Evolutionary conservation across 92 coral and sea anemone species (phyloP).

Genomic region (Palythoa grandis): DNA sequence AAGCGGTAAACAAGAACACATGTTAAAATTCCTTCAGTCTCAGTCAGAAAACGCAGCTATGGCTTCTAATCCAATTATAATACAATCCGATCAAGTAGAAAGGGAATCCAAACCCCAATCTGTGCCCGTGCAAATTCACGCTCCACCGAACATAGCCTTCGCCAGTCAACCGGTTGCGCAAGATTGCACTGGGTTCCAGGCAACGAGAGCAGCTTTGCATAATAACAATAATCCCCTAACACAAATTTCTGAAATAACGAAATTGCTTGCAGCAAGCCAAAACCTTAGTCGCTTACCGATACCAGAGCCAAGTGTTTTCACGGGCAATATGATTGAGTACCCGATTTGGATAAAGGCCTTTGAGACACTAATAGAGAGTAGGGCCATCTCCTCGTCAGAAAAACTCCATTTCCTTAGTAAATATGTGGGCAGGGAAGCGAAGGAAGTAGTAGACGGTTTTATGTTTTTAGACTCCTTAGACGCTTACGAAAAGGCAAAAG

Average conservation of each 20-base stretch:
- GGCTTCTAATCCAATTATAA: not conserved
- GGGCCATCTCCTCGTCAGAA: slow-evolving; percentile 52
- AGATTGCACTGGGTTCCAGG: too few species aligned
- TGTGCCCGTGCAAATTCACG: too few species aligned
- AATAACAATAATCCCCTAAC: not conserved
- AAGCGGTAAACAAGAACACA: not conserved
- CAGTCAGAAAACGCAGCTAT: not conserved
- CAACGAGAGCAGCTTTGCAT: too few species aligned
- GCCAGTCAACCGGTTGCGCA: too few species aligned
- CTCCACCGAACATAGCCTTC: too few species aligned
- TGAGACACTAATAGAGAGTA: slow-evolving; percentile 56
- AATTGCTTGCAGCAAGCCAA: slow-evolving; percentile 56
- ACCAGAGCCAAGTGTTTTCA: slow-evolving; percentile 62
- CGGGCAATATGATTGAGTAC: slow-evolving; percentile 62
- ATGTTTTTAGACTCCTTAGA: slow-evolving; percentile 60
- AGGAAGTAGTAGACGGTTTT: slow-evolving; percentile 63
- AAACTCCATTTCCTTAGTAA: slow-evolving; percentile 61
- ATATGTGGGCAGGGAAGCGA: slow-evolving; percentile 60
- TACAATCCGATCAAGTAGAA: not conserved
- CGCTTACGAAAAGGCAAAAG: slow-evolving; percentile 58
- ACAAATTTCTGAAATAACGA: slow-evolving; percentile 35
- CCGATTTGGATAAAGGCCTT: slow-evolving; percentile 64
- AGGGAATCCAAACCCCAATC: not conserved
- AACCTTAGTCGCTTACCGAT: slow-evolving; percentile 46
- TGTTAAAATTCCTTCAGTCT: not conserved